phyloP scores from a whole-genome alignment of 2,888 invertebrate species.

The Cephus sareptanus region DNA sequence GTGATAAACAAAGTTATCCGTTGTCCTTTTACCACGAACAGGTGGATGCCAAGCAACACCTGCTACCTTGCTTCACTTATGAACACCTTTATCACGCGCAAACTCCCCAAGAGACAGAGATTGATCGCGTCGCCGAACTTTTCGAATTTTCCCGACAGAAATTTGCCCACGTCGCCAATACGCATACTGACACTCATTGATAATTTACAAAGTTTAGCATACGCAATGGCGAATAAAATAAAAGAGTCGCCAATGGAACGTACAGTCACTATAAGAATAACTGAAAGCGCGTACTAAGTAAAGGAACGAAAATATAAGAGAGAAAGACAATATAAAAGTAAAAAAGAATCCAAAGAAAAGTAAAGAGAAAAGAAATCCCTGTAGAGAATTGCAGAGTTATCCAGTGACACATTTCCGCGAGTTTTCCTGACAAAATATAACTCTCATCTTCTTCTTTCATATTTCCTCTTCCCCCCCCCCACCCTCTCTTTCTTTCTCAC shows the following conservation, averaged over 20 bases:
- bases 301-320: background rate
- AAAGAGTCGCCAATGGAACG: background rate
- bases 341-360: background rate
- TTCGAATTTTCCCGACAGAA: background rate
- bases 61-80: constrained; percentile 36
- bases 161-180: background rate
- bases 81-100: constrained; percentile 35
- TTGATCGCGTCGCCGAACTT: constrained; percentile 30
- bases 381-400: background rate
- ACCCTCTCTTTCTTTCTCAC: background rate
- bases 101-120: constrained; percentile 30
- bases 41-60: constrained; percentile 39
- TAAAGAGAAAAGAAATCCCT: background rate
- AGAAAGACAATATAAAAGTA: background rate
- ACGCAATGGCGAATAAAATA: background rate
- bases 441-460: constrained; percentile 12
- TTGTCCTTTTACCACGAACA: constrained; percentile 32
- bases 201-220: background rate
- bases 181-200: background rate
- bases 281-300: background rate
- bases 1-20: constrained; percentile 14
- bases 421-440: constrained; percentile 2
- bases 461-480: background rate
- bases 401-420: background rate
- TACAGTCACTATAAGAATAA: background rate